Conservation (phyloP, 2,797 vertebrate genomes). For the Cossypha niveicapilla region DNA sequence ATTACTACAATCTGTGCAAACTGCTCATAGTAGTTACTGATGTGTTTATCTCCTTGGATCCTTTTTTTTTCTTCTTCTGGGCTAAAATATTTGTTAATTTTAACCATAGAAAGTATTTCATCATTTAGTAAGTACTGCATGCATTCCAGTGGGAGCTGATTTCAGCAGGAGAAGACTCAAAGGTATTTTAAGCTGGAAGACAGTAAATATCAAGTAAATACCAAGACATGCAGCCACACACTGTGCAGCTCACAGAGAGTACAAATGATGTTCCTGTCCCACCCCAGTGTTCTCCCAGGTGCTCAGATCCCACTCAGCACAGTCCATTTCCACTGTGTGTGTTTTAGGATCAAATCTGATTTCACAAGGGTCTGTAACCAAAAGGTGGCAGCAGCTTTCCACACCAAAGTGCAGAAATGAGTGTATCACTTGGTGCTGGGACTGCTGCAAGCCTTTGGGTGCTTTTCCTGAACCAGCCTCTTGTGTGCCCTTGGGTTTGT, state of each 20-base stretch:
- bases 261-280: background rate
- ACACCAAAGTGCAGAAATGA: rapidly evolving
- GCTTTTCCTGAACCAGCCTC: background rate
- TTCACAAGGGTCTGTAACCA: background rate
- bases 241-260: background rate
- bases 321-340: background rate
- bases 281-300: background rate
- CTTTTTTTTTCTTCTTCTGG: background rate
- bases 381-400: conserved; percentile 50
- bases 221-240: background rate
- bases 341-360: background rate
- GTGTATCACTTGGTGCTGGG: rapidly evolving
- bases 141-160: background rate
- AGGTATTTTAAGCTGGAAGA: background rate
- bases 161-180: background rate
- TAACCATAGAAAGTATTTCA: background rate
- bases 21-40: background rate
- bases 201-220: background rate
- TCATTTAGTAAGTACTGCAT: background rate
- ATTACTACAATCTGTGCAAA: background rate
- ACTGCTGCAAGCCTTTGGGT: background rate
- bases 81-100: background rate
- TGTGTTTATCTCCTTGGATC: background rate
- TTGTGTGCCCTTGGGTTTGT: background rate
- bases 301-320: rapidly evolving